Evolutionary conservation across 2,113 vertebrate genomes (phyloP), one percentile per base, ranked within the genome.

Genomic region (Leptodactylus fuscus): DNA sequence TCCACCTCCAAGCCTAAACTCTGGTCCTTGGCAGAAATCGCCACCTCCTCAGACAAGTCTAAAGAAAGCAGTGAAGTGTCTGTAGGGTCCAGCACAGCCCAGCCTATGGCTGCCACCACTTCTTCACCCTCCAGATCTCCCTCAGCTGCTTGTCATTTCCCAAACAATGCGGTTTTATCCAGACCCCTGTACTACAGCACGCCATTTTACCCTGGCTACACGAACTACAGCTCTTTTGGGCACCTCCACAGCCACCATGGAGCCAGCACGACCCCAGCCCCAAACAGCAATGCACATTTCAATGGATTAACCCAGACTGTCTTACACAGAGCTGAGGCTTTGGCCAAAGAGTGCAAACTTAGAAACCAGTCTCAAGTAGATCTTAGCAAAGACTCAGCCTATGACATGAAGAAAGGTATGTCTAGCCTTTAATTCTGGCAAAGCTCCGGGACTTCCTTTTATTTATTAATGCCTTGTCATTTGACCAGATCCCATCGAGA

Each of bases 331-430:
- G 97, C 96, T 89, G 98, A 99, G 90, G 95, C 94, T 94, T 93
- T 98, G 94, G 96, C 96, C 86, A 97, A 98, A 91, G 98, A 99
- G 90, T 94, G 95, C 93, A 98, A 97, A 95, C 93, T 95, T 92
- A 94, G 97, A 91, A 95, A 94, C 94, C 97, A 97, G 91, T 93
- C 96, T 89, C 97, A 98, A 93, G 94, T 97, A 96, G 97, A 99
- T 90, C 95, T 97, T 93, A 96, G 97, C 96, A 99, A 98, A 97
- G 98, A 98, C 94, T 94, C 97, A 89, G 94, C 97, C 95, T 99
- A 98, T 95, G 97, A 99, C 94, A 92, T 98, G 94, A 99, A 99
- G 95, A 99, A 99, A 99, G 98, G 97, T 98, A 99, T 97, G 98
- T 98, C 97, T 94, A 96, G 97, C 94, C 97, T 99, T 98, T 99